These are phyloP conservation scores for Hetaerina titia DNA, from an alignment of 2,888 invertebrate genomes.

Conservation along the genomic window DNA sequence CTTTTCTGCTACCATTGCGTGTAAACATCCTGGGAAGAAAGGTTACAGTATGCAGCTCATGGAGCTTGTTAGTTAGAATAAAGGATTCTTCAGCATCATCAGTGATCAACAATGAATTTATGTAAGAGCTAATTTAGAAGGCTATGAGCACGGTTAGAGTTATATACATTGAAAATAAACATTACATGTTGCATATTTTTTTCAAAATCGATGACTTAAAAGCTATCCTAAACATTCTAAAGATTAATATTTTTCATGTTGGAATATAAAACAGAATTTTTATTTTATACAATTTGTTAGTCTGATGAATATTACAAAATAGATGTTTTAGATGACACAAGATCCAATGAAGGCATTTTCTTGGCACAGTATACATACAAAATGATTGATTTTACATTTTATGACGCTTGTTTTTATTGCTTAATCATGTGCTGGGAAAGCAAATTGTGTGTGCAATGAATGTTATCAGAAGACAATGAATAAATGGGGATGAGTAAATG, in stretches of 20 bases:
- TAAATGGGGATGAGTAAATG: conserved; percentile 43
- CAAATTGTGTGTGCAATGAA: conserved; percentile 11
- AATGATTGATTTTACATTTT: conserved; percentile 21
- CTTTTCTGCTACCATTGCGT: background rate
- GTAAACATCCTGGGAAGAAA: background rate
- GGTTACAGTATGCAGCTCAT: background rate
- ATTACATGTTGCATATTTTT: conserved; percentile 28
- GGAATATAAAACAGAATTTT: conserved; percentile 32
- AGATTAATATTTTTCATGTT: conserved; percentile 48
- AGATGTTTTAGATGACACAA: background rate
- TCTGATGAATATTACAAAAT: background rate
- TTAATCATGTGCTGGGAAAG: conserved; percentile 7
- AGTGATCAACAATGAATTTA: background rate
- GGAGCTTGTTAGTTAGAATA: background rate
- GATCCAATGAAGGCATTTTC: conserved; percentile 45
- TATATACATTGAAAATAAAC: background rate
- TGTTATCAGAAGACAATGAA: conserved; percentile 12
- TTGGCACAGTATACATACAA: conserved; percentile 30
- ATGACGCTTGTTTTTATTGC: background rate
- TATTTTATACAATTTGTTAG: conserved; percentile 55
- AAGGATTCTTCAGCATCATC: background rate
- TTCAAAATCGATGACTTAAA: conserved; percentile 37
- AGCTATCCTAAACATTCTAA: background rate
- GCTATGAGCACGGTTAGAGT: background rate
- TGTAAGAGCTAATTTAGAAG: conserved; percentile 5